Base-by-base conservation (phyloP, 2,113 vertebrate species). In the Cranoglanis bouderius region DNA sequence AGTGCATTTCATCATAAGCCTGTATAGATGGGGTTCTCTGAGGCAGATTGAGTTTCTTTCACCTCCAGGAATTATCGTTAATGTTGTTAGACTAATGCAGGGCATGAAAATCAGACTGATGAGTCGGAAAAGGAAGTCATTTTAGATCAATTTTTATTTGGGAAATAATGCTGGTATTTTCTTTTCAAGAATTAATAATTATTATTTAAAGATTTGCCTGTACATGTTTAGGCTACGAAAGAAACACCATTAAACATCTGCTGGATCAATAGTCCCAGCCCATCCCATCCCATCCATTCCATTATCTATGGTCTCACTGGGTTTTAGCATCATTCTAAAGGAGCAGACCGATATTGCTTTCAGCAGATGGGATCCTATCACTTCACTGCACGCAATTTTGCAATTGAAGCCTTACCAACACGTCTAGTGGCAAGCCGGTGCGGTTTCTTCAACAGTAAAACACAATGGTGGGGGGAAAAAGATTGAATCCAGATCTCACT, bases 311-410 rank as follows among this genome's bases (percentile, higher is more conserved):
- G 35, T 14, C 43, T 49, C 49, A 53, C 81, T 38, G 61, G 40
- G 24, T 63, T 53, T 75, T 32, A 63, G 78, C n/a, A 46, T 53
- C 26, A 21, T 81, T 80, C 85, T 51, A 53, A 26, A 82, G 49
- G 32, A 81, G 74, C 72, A 35, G 21, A 78, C 55, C 24, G 3
- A 29, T 61, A 61, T 61, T 82, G 81, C 81, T 82, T 59, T 82
- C 35, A 82, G 81, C 81, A 82, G 81, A 83, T 83, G 81, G 55
- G 55, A 83, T 83, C 81, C 81, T 35, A 61, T 83, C 35, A 61
- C 35, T 83, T 83, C 55, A 43, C 32, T 8, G 24, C 55, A 61
- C 2, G 7, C 53, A 57, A 24, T 82, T 59, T 26, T 14, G 13
- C 53, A 40, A 59, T 3, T 59, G 4, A 59, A 38, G 26, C 53